These are phyloP conservation scores for Limanda limanda DNA, from an alignment of 2,113 vertebrate species.

Conservation along the genomic window DNA sequence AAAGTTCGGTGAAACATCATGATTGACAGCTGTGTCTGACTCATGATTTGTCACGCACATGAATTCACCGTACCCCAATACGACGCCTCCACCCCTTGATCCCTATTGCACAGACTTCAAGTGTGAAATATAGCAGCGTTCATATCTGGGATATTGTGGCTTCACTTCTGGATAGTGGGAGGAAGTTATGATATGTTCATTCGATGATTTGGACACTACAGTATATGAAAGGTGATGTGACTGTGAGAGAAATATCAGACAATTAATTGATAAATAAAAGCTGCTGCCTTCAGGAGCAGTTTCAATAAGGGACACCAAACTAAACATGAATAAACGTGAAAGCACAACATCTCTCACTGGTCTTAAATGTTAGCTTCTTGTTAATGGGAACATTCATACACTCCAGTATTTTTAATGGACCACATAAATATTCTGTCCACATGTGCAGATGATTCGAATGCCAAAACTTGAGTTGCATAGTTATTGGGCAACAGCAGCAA, in stretches of 20 bases:
- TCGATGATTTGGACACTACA: background rate
- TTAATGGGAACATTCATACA: background rate
- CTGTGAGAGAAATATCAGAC: background rate
- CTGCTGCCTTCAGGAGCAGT: background rate
- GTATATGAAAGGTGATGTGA: background rate
- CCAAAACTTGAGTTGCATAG: constrained; percentile 14
- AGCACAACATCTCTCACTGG: background rate
- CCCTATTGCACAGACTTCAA: background rate
- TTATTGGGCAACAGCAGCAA: constrained; percentile 30
- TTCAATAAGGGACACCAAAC: background rate
- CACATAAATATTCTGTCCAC: constrained; percentile 21
- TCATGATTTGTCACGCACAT: too few species aligned
- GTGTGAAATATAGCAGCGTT: background rate
- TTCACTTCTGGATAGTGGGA: background rate
- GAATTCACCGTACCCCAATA: background rate
- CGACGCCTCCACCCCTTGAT: background rate
- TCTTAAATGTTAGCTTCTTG: constrained; percentile 11
- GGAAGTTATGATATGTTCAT: too few species aligned
- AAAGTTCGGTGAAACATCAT: too few species aligned
- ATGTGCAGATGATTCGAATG: constrained; percentile 15
- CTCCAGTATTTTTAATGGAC: background rate
- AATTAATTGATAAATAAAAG: constrained; percentile 27
- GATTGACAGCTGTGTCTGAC: too few species aligned
- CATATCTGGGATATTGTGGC: background rate
- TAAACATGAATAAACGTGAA: background rate